Percentiles rank a stretch among this genome's conserved stretches.
These are phyloP conservation scores for Drosophila incognita DNA, from an alignment of 2,888 invertebrate genomes.

Conservation along the genomic window DNA sequence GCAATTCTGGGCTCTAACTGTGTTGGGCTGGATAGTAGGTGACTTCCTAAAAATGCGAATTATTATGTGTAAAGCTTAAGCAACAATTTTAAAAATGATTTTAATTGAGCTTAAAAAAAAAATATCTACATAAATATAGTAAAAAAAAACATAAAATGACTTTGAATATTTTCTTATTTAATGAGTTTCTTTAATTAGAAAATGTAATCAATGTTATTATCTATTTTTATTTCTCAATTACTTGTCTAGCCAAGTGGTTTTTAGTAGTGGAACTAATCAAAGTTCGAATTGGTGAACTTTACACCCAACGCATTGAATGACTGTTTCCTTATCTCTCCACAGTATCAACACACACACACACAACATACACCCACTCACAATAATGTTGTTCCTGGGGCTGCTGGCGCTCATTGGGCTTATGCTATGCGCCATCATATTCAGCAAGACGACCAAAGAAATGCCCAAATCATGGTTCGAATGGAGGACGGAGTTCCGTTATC, in stretches of 20 bases:
- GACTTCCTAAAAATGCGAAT: too few relatives aligned
- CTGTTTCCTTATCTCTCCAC: constrained; percentile 47
- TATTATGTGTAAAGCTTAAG: background rate
- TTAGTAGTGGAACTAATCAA: constrained; percentile 39
- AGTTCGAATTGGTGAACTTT: constrained; percentile 44
- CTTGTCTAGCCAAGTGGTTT: background rate
- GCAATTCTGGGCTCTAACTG: too few relatives aligned
- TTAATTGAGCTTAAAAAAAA: background rate
- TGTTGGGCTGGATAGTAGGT: too few relatives aligned
- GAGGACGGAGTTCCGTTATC: constrained; percentile 83
- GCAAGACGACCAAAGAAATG: constrained; percentile 84
- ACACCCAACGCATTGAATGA: constrained; percentile 10
- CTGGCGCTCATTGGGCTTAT: constrained; percentile 58
- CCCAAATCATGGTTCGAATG: constrained; percentile 84
- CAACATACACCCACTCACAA: constrained; percentile 2
- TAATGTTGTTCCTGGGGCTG: constrained; percentile 52
- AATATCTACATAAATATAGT: too few relatives aligned
- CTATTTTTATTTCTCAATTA: too few relatives aligned
- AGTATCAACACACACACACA: constrained; percentile 5
- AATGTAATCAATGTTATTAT: too few relatives aligned
- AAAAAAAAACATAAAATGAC: background rate
- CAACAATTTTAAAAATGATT: accelerated
- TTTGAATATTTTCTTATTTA: background rate
- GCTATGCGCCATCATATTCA: constrained; percentile 80
- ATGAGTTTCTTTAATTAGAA: background rate